Evolutionary conservation across 2,797 vertebrate genomes (phyloP).

Genomic region (Ambastaia sidthimunki): DNA sequence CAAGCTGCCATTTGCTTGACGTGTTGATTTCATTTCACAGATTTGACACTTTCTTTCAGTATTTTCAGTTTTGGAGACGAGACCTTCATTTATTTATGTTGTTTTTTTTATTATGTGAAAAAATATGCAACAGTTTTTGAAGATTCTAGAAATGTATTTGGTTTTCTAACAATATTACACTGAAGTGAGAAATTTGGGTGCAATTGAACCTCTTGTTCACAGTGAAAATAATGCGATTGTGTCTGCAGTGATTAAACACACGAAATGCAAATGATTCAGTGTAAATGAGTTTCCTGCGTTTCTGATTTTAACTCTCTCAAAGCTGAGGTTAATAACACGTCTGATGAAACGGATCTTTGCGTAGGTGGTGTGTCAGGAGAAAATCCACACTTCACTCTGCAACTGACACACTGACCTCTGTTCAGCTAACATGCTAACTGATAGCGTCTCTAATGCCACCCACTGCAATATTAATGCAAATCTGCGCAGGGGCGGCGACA

Average conservation of each 20-base stretch:
- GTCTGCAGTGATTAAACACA: slow-evolving; percentile 15
- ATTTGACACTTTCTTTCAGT: background rate
- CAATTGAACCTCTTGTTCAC: background rate
- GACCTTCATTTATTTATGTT: background rate
- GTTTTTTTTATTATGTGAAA: background rate
- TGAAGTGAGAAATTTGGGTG: background rate
- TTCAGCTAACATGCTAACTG: background rate
- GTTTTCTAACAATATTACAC: background rate
- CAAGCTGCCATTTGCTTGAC: background rate
- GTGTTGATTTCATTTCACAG: background rate
- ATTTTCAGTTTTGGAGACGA: background rate
- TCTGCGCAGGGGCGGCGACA: slow-evolving; percentile 55
- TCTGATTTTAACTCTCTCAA: slow-evolving; percentile 8
- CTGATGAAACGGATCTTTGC: slow-evolving; percentile 20
- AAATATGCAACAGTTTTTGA: background rate
- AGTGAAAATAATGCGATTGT: slow-evolving; percentile 31
- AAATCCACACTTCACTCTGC: background rate
- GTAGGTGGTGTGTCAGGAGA: background rate
- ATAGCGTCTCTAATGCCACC: slow-evolving; percentile 46
- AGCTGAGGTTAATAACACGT: slow-evolving; percentile 59
- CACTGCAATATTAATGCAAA: slow-evolving; percentile 62
- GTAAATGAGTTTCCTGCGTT: slow-evolving; percentile 20
- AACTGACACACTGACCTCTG: background rate
- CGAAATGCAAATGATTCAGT: background rate
- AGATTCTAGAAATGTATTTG: background rate